phyloP scores from a whole-genome alignment of 2,113 vertebrate species.

The Telmatochromis sp. region DNA sequence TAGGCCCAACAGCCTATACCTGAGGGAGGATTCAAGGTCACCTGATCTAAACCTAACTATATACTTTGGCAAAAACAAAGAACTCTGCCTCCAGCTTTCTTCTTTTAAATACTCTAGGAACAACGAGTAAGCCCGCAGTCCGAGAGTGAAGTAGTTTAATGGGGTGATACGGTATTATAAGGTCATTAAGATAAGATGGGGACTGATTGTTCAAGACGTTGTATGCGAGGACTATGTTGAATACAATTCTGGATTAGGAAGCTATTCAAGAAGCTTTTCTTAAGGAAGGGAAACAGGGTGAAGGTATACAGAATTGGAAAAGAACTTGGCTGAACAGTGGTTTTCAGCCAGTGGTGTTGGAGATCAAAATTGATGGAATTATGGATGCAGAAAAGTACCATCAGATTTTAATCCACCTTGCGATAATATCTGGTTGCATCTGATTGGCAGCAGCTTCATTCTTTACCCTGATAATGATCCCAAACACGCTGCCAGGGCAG shows the following conservation, averaged over 20 bases:
- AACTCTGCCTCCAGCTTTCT: background rate
- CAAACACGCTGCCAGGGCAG: background rate
- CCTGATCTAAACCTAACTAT: background rate
- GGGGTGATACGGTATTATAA: background rate
- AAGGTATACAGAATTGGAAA: background rate
- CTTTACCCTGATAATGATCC: background rate
- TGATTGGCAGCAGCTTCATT: background rate
- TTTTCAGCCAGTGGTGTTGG: background rate
- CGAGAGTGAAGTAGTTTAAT: background rate
- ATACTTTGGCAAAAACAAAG: background rate
- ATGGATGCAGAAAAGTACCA: background rate
- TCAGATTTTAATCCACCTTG: background rate
- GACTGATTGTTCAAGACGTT: background rate
- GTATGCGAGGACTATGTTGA: background rate
- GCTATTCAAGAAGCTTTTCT: background rate
- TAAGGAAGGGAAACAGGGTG: background rate
- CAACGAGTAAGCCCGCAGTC: background rate
- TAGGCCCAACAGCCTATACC: background rate
- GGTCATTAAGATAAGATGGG: background rate
- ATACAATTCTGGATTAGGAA: background rate
- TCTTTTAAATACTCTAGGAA: background rate
- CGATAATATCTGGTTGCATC: background rate
- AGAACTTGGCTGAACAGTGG: background rate
- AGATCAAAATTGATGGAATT: background rate
- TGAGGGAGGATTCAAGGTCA: background rate